Evolutionary conservation across 2,888 invertebrate genomes (phyloP), one percentile per base, ranked within the genome.

Genomic region (Cacoxenus indagator): DNA sequence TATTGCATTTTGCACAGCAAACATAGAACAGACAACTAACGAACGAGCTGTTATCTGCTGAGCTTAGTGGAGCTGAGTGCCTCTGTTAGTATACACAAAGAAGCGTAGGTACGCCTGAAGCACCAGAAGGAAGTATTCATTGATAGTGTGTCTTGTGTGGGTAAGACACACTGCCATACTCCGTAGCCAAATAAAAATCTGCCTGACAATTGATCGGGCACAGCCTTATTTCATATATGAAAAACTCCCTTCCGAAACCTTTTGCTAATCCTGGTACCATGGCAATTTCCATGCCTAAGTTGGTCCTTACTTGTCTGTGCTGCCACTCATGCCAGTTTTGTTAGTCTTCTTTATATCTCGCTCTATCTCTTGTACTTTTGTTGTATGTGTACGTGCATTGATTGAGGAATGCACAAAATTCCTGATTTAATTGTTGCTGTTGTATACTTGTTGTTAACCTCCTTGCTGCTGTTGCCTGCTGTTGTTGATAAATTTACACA

Each of bases 241-340:
- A n/a, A n/a, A n/a, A n/a, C n/a, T n/a, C 37, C 14, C 14, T 8
- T 37, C 37, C 14, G 37, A 5, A n/a, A 45, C 43, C 45, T 55
- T 78, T 72, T 74, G 59, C 72, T 73, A 78, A 78, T 78, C 78
- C 78, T 81, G 78, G 77, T 70, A 76, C 72, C 79, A 75, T 78
- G 73, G 75, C 81, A 74, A 79, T 81, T 78, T 81, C 82, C 82
- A 78, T 71, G 81, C 75, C 75, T 70, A 73, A 70, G 70, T 73
- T 70, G 3, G 17, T 74, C 31, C 26, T 11, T 76, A 70, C 29
- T n/a, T 48, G 26, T 45, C 45, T 62, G 8, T 24, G 26, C 0
- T 1, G 14, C 24, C 24, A 43, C 4, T 29, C 1, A 1, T 55
- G 64, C 24, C 26, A 24, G 43, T 62, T 22, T 43, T 62, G 43